These are phyloP conservation scores for Fulica atra DNA, from an alignment of 2,113 vertebrate genomes.

Conservation along the genomic window DNA sequence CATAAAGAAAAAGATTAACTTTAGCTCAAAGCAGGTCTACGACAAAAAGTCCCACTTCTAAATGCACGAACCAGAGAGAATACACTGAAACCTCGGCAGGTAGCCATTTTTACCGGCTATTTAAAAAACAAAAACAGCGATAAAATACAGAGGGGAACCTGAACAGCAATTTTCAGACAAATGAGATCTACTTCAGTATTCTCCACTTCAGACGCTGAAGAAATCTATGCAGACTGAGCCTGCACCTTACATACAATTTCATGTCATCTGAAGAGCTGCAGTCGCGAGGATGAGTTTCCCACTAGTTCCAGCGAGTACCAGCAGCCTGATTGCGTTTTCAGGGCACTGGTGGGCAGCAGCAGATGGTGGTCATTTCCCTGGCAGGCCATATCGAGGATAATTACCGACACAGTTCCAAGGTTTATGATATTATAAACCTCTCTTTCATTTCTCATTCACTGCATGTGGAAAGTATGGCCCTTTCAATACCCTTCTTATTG, in stretches of 20 bases:
- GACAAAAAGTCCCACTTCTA: background rate
- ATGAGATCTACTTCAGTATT: background rate
- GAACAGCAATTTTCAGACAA: background rate
- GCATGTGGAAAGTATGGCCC: background rate
- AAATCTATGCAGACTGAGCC: background rate
- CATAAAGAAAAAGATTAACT: background rate
- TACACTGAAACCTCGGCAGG: background rate
- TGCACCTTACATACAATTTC: background rate
- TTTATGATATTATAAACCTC: slow-evolving; percentile 61
- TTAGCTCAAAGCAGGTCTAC: background rate
- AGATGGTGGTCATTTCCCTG: slow-evolving; percentile 68
- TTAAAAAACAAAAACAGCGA: background rate
- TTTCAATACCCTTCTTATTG: slow-evolving; percentile 26
- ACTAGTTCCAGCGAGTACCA: background rate
- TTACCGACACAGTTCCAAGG: slow-evolving; percentile 44
- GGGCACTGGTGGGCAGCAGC: slow-evolving; percentile 44
- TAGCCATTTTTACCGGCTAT: background rate
- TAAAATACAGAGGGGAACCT: background rate
- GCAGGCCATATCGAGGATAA: slow-evolving; percentile 20
- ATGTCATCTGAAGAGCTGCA: slow-evolving; percentile 1
- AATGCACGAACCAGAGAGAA: background rate
- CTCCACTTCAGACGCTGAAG: background rate
- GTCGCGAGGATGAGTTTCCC: background rate
- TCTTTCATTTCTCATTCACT: slow-evolving; percentile 53
- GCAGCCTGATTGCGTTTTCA: slow-evolving; percentile 7